These are phyloP conservation scores for Micrasema minimum DNA, from an alignment of 1,140 invertebrate genomes.

Conservation along the genomic window DNA sequence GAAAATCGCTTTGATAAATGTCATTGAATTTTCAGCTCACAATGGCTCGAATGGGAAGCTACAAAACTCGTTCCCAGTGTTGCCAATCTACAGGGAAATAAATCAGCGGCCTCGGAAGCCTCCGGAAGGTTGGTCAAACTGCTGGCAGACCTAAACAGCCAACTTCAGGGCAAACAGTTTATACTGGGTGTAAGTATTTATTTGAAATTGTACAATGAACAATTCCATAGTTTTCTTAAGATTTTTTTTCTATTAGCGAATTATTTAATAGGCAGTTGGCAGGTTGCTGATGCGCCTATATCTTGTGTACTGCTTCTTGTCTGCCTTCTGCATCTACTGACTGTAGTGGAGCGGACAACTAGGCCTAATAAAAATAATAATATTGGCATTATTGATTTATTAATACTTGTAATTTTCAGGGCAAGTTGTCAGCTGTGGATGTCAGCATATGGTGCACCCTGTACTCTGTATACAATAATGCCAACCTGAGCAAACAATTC, in stretches of 20 bases:
- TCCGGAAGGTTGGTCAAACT: slow-evolving; percentile 62
- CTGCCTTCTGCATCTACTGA: too few relatives aligned
- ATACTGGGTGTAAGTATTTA: slow-evolving; percentile 60
- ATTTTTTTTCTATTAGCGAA: too few relatives aligned
- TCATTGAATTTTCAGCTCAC: slow-evolving; percentile 60
- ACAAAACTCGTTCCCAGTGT: slow-evolving; percentile 72
- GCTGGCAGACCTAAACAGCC: slow-evolving; percentile 63
- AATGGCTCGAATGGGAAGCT: slow-evolving; percentile 83
- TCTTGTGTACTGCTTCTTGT: too few relatives aligned
- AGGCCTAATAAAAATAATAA: too few relatives aligned
- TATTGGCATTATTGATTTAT: not conserved
- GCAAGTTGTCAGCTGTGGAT: slow-evolving; percentile 70
- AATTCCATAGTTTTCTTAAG: too few relatives aligned
- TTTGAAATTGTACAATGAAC: too few relatives aligned
- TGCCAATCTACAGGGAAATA: slow-evolving; percentile 61
- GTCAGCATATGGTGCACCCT: slow-evolving; percentile 74
- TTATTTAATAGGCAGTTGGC: too few relatives aligned
- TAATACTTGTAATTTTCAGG: slow-evolving; percentile 56
- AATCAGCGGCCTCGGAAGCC: slow-evolving; percentile 63
- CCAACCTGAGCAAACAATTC: slow-evolving; percentile 60
- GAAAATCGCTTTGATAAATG: not conserved
- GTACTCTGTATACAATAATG: slow-evolving; percentile 68
- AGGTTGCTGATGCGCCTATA: too few relatives aligned
- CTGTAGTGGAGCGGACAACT: too few relatives aligned
- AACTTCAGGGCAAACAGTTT: slow-evolving; percentile 57